A percentile compares a stretch with the other conserved stretches of the same genome.
These are phyloP conservation scores for Linepithema humile DNA, from an alignment of 1,140 invertebrate genomes.

Conservation along the genomic window DNA sequence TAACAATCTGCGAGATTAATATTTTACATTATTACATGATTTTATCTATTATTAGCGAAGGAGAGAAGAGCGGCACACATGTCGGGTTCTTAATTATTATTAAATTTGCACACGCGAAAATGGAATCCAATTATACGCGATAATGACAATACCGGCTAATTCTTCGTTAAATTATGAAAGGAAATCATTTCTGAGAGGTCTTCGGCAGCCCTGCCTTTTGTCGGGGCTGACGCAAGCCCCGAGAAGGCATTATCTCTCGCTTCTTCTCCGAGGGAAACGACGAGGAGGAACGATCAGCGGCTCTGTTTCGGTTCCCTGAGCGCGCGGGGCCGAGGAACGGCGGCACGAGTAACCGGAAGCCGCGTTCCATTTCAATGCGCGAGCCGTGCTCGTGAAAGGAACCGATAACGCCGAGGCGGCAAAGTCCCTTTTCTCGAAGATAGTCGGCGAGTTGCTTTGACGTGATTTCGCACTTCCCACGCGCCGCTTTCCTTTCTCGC, in stretches of 20 bases:
- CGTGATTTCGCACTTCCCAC: constrained; percentile 45
- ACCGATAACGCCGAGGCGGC: constrained; percentile 63
- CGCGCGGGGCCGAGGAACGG: constrained; percentile 54
- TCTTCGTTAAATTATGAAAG: constrained; percentile 14
- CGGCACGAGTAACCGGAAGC: constrained; percentile 64
- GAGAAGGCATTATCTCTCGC: constrained; percentile 33
- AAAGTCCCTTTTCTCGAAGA: constrained; percentile 47
- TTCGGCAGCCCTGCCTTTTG: constrained; percentile 6
- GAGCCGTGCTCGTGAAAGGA: constrained; percentile 71
- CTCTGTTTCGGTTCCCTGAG: constrained; percentile 57
- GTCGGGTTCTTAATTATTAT: not conserved
- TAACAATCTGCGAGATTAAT: not conserved
- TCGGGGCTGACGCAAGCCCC: not conserved
- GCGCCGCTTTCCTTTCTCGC: too few relatives aligned
- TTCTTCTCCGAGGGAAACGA: constrained; percentile 37
- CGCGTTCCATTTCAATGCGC: constrained; percentile 68
- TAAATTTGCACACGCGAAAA: not conserved
- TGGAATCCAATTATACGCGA: not conserved
- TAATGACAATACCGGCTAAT: not conserved
- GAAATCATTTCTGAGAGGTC: not conserved
- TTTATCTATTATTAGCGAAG: too few relatives aligned
- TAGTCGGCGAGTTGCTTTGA: constrained; percentile 47
- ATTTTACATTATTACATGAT: not conserved
- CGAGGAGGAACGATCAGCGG: constrained; percentile 1
- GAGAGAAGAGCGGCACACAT: too few relatives aligned